These are phyloP conservation scores for Eremophila alpestris DNA, from an alignment of 2,797 vertebrate genomes.

Conservation along the genomic window DNA sequence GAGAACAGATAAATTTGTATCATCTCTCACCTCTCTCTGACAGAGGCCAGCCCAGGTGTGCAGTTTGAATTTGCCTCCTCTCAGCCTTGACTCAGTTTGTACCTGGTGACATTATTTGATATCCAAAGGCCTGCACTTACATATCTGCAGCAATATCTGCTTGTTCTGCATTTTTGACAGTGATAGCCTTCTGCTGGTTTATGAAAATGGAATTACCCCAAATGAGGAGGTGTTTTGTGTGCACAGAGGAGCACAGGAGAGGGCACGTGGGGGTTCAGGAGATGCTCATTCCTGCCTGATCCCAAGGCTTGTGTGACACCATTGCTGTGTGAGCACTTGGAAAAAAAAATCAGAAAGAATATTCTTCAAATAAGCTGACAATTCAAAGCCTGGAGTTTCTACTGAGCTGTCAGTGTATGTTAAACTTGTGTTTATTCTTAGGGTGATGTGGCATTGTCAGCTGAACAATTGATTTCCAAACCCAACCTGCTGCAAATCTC, in stretches of 20 bases:
- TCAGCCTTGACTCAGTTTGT: not conserved
- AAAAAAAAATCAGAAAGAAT: not conserved
- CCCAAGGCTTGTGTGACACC: not conserved
- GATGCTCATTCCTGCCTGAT: not conserved
- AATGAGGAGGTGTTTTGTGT: not conserved
- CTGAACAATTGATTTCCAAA: not conserved
- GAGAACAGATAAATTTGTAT: not conserved
- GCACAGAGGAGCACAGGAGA: not conserved
- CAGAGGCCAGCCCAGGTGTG: not conserved
- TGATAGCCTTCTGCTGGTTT: not conserved
- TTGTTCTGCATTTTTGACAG: not conserved
- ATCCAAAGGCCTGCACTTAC: not conserved
- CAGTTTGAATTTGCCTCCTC: not conserved
- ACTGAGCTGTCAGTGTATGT: not conserved
- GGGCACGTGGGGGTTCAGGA: accelerated
- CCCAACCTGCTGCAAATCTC: not conserved
- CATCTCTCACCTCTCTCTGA: not conserved
- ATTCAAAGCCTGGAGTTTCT: not conserved
- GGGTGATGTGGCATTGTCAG: not conserved
- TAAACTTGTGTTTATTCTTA: not conserved
- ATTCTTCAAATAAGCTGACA: not conserved
- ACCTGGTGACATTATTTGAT: not conserved
- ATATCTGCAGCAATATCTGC: not conserved
- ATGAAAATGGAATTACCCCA: not conserved
- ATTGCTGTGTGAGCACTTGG: not conserved